Base-by-base conservation (phyloP, 1,140 invertebrate genomes). In the Aethina tumida region DNA sequence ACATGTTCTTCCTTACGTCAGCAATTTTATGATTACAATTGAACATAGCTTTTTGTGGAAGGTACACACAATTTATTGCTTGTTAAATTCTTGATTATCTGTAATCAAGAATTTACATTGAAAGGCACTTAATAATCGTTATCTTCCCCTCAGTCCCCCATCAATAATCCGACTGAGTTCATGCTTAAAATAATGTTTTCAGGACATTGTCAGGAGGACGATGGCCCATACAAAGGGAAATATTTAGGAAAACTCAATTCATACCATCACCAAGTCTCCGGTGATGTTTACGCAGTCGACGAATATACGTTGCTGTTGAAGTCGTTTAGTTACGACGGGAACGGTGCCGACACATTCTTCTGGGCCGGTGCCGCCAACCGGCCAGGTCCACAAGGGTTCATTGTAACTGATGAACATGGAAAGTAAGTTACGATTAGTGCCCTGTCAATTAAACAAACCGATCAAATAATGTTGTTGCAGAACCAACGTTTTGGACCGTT, bases 301-400 rank as follows among this genome's bases (percentile, higher is more conserved):
- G 80, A 88, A 38, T 84, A 74, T 53, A 93, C 87, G 0, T 65
- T 94, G 16, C 63, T 92, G 1, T 64, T 95, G 25, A 78, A 78
- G 9, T 74, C 78, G 19, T 95, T 95, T 51, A 89, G 78, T 58
- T 95, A 94, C 50, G 90, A 94, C 66, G 91, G 91, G 12, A 84
- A 87, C 33, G 89, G 88, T 5, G 79, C 78, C 15, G 89, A 92
- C 56, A 85, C 87, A 4, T 94, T 89, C 61, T 94, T 95, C 59
- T 93, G 87, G 87, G 82, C 86, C 3, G 91, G 90, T 20, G 75
- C 82, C n/a, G 74, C 82, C 0, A 86, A 85, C 51, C 62, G 85
- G 16, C 88, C 89, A 0, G 87, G 87, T 3, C 85, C 86, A 0
- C 81, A 91, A 56, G 90, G 90, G 4, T 92, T 92, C 53, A 89